Percentiles rank a stretch among this genome's conserved stretches.
phyloP scores from a whole-genome alignment of 1,140 invertebrate genomes.

The Drosophila kanapiae region DNA sequence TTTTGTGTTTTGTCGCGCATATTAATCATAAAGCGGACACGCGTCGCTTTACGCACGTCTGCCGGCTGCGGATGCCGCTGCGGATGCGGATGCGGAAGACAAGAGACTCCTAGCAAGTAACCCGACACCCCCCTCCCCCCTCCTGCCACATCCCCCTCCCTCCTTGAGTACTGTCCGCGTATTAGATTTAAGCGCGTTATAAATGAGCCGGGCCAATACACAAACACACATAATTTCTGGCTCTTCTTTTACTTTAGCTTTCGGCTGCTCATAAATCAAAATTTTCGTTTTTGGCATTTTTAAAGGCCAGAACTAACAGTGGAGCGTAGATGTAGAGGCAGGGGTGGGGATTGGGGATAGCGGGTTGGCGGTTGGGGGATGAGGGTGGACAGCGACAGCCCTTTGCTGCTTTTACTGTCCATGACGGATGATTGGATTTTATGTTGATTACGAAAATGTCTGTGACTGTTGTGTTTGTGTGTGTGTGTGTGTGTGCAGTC shows the following conservation, averaged over 20 bases:
- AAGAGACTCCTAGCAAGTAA: slow-evolving; percentile 51
- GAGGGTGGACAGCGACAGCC: slow-evolving; percentile 41
- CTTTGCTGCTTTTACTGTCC: slow-evolving; percentile 71
- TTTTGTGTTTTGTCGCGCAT: slow-evolving; percentile 79
- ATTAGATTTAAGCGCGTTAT: slow-evolving; percentile 84
- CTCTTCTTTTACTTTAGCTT: slow-evolving; percentile 50
- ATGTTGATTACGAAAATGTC: slow-evolving; percentile 81
- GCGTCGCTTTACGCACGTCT: slow-evolving; percentile 83
- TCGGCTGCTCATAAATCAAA: slow-evolving; percentile 75
- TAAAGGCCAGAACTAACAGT: slow-evolving; percentile 66
- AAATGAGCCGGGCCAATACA: slow-evolving; percentile 75
- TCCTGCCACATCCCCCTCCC: slow-evolving; percentile 18
- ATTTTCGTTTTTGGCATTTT: slow-evolving; percentile 83
- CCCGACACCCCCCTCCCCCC: slow-evolving; percentile 38
- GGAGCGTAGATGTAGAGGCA: not conserved
- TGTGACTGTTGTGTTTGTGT: slow-evolving; percentile 33
- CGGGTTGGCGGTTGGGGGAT: no score
- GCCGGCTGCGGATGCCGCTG: slow-evolving; percentile 69
- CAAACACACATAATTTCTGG: slow-evolving; percentile 47
- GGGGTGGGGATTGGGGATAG: no score
- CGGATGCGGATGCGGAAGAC: slow-evolving; percentile 68
- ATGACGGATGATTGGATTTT: slow-evolving; percentile 83
- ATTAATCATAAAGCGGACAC: slow-evolving; percentile 84
- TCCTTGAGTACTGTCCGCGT: slow-evolving; percentile 70
- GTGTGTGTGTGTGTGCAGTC: slow-evolving; percentile 35